These are phyloP conservation scores for Drosophila ercepeae DNA, from an alignment of 1,140 invertebrate species.

Conservation along the genomic window DNA sequence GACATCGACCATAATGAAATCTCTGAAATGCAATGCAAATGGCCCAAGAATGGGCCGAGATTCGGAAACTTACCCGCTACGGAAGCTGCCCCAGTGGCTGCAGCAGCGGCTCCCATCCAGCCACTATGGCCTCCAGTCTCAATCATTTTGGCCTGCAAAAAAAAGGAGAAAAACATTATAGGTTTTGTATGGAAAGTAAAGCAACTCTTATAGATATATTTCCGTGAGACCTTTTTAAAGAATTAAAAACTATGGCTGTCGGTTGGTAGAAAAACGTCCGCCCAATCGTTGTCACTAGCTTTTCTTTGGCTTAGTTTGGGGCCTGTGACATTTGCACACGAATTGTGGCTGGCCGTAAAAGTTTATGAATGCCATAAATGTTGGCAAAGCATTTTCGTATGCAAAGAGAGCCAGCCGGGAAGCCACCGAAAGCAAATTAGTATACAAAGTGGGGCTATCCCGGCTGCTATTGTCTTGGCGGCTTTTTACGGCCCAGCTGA, in stretches of 20 bases:
- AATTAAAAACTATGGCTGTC: constrained; percentile 15
- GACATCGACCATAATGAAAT: constrained; percentile 22
- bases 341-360: constrained; percentile 70
- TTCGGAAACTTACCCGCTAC: constrained; percentile 77
- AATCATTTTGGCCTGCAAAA: constrained; percentile 82
- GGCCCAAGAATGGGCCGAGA: background rate
- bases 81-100: constrained; percentile 72
- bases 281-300: constrained; percentile 11
- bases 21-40: constrained; percentile 2
- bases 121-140: constrained; percentile 76
- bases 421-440: constrained; percentile 71
- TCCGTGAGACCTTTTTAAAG: constrained; percentile 9
- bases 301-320: constrained; percentile 18
- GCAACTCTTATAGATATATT: background rate
- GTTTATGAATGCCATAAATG: constrained; percentile 82
- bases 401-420: constrained; percentile 42
- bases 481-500: constrained; percentile 43
- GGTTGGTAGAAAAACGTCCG: background rate
- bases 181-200: constrained; percentile 11
- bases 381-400: constrained; percentile 68
- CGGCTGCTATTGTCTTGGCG: constrained; percentile 57
- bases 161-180: background rate
- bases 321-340: constrained; percentile 49
- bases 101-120: constrained; percentile 78
- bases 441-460: constrained; percentile 71